phyloP scores from a whole-genome alignment of 1,140 invertebrate genomes.

The Panagrolaimus sp. region DNA sequence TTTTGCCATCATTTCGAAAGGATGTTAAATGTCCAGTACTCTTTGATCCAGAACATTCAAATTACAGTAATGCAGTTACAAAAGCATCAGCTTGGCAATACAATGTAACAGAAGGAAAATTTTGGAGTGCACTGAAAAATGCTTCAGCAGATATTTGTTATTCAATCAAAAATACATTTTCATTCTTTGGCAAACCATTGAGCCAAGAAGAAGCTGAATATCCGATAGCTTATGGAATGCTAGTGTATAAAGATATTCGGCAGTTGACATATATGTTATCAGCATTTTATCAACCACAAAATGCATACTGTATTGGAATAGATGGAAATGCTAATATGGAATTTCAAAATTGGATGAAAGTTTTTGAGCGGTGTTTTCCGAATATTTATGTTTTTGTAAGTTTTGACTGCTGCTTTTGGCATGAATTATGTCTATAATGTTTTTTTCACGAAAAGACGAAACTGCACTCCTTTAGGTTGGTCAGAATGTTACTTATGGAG shows the following conservation, averaged over 20 bases:
- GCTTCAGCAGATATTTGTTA: too few species aligned
- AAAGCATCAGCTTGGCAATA: too few species aligned
- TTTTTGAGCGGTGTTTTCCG: slow-evolving; percentile 37
- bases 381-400: slow-evolving; percentile 49
- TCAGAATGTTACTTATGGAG: slow-evolving; percentile 32
- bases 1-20: too few species aligned
- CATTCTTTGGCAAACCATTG: slow-evolving; percentile 13
- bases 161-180: background rate
- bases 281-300: slow-evolving; percentile 49
- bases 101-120: too few species aligned
- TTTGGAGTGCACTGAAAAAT: too few species aligned
- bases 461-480: slow-evolving; percentile 39
- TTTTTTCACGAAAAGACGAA: too few species aligned
- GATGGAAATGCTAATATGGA: slow-evolving; percentile 27
- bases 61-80: too few species aligned
- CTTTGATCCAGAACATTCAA: too few species aligned
- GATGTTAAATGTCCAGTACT: too few species aligned
- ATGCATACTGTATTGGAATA: slow-evolving; percentile 44
- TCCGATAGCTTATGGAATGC: slow-evolving; percentile 22
- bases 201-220: slow-evolving; percentile 9
- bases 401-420: too few species aligned
- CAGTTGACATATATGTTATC: slow-evolving; percentile 18
- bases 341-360: slow-evolving; percentile 35
- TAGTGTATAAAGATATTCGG: slow-evolving; percentile 16
- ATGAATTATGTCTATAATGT: too few species aligned